These are phyloP conservation scores for Agrilus biguttatus DNA, from an alignment of 2,888 invertebrate genomes.

Conservation along the genomic window DNA sequence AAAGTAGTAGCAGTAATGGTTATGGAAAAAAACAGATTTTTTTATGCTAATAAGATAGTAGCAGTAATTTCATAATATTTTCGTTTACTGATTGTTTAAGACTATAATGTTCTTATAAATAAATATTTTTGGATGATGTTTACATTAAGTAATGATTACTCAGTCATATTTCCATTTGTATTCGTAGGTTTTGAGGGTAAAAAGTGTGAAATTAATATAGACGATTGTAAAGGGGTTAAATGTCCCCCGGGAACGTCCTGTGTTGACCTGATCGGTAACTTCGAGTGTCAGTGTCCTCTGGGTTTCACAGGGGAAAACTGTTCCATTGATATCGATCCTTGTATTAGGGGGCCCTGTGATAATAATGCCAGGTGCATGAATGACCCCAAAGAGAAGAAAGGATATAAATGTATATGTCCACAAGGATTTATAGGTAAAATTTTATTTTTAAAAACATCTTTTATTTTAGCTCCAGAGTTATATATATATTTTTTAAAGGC, in stretches of 20 bases:
- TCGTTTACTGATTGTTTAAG: too few species aligned
- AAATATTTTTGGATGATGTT: too few species aligned
- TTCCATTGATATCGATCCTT: conserved; percentile 40
- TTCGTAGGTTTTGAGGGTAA: conserved; percentile 45
- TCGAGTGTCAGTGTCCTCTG: conserved; percentile 45
- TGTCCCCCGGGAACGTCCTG: conserved; percentile 39
- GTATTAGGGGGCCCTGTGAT: conserved; percentile 53
- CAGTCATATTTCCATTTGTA: neutral
- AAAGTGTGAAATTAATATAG: conserved; percentile 47
- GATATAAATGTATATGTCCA: conserved; percentile 57
- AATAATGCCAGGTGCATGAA: conserved; percentile 45
- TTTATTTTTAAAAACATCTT: neutral
- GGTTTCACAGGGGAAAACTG: conserved; percentile 48
- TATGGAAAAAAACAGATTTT: too few species aligned
- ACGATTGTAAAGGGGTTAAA: conserved; percentile 45
- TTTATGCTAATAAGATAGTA: too few species aligned
- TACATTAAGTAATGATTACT: neutral
- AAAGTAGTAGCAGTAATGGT: too few species aligned
- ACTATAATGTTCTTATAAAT: too few species aligned
- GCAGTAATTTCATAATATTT: too few species aligned
- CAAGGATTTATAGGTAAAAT: conserved; percentile 47
- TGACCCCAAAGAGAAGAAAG: conserved; percentile 31
- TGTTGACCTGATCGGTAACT: conserved; percentile 38
- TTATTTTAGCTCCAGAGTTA: too few species aligned
- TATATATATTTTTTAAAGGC: neutral